Evolutionary conservation across 2,113 vertebrate species (phyloP), one percentile per base, ranked within the genome.

Genomic region (Paedocypris sp.): DNA sequence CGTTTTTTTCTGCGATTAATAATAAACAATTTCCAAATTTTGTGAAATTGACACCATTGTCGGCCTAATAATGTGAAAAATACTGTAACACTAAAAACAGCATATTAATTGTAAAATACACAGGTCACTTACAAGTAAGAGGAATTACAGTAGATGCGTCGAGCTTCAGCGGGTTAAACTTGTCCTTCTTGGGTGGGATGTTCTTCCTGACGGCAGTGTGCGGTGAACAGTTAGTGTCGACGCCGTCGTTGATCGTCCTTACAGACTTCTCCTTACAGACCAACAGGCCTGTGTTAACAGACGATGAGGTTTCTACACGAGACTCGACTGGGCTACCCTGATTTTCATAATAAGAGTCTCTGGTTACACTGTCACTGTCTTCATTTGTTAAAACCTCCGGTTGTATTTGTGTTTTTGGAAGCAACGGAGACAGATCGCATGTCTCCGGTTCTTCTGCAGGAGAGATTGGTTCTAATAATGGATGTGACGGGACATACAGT

Each of bases 101-200:
- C 5, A 3, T 6, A 36, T 2, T 20, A 2, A 23, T 3, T 28
- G 1, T 11, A 26, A 47, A 15, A 15, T 9, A 16, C 7, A 49
- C 4, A 28, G n/a, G 43, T 2, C 3, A 85, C 84, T 81, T 75
- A 86, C 86, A 84, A n/a, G 82, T 75, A 6, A 80, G 78, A 57
- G 79, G 82, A 6, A 71, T 66, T 5, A 66, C 33, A 33, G 76
- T 78, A 33, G 82, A 72, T 80, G 85, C 83, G 63, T 87, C 84
- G 39, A 86, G 73, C 64, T 85, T 85, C 50, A 87, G 69, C 16
- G 85, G 84, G 45, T 86, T 81, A 2, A 74, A 19, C 76, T 83
- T 79, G 41, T 80, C 76, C 52, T 80, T 86, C 72, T 84, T 85
- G 32, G 79, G 76, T 3, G 76, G 75, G 63, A 85, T 74, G 36